phyloP scores from a whole-genome alignment of 2,797 vertebrate genomes.

The Micrastur ruficollis region DNA sequence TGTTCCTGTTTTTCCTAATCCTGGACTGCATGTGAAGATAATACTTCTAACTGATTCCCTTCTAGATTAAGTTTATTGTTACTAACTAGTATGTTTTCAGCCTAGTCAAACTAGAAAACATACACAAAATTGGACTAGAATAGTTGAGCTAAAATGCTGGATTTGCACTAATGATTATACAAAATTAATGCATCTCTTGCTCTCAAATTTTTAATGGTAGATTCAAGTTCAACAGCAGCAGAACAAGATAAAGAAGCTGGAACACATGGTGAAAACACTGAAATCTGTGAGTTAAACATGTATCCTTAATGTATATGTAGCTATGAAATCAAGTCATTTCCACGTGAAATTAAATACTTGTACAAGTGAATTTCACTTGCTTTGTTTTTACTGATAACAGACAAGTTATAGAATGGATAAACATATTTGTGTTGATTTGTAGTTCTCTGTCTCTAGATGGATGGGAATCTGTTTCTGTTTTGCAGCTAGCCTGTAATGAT shows the following conservation, averaged over 20 bases:
- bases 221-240: conserved; percentile 67
- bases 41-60: neutral
- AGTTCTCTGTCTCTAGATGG: neutral
- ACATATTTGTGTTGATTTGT: neutral
- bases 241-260: conserved; percentile 70
- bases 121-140: neutral
- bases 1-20: neutral
- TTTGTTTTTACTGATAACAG: neutral
- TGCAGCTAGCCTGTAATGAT: neutral
- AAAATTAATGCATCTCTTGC: neutral
- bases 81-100: neutral
- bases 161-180: neutral
- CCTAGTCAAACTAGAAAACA: neutral
- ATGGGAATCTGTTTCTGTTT: neutral
- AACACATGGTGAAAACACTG: conserved; percentile 59
- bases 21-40: neutral
- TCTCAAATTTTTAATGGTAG: conserved; percentile 47
- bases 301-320: neutral
- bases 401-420: neutral
- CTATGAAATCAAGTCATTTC: neutral
- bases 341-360: neutral
- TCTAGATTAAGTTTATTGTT: neutral
- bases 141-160: neutral
- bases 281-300: conserved; percentile 68
- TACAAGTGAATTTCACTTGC: neutral